These are phyloP conservation scores for Steinernema carpocapsae DNA, from an alignment of 2,888 invertebrate genomes.

Conservation along the genomic window DNA sequence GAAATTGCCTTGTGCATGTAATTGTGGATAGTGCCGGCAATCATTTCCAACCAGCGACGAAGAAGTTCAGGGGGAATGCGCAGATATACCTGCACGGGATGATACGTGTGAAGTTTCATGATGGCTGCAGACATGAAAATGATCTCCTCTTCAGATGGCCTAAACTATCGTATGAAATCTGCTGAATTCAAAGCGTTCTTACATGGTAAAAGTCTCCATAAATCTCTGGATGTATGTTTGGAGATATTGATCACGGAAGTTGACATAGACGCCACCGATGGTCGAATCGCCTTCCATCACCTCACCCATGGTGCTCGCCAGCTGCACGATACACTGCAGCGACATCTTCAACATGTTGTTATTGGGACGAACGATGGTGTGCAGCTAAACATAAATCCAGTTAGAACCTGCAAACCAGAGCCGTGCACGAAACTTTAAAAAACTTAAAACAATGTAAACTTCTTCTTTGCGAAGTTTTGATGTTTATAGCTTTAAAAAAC, in stretches of 20 bases:
- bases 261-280: background rate
- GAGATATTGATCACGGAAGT: conserved; percentile 45
- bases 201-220: conserved; percentile 42
- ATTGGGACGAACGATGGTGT: conserved; percentile 81
- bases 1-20: background rate
- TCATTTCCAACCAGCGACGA: conserved; percentile 70
- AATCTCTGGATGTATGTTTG: conserved; percentile 38
- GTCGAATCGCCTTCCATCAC: conserved; percentile 66
- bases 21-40: background rate
- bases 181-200: conserved; percentile 23
- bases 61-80: conserved; percentile 45
- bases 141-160: conserved; percentile 76
- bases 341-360: conserved; percentile 81
- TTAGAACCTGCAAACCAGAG: background rate
- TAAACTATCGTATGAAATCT: conserved; percentile 32
- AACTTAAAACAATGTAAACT: too few relatives aligned
- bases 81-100: conserved; percentile 72
- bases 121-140: conserved; percentile 77
- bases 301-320: conserved; percentile 77
- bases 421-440: too few relatives aligned
- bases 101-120: conserved; percentile 76
- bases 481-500: too few relatives aligned
- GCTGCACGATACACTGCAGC: conserved; percentile 81
- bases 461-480: too few relatives aligned
- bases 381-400: conserved; percentile 70